A percentile compares a stretch with the other conserved stretches of the same genome.
Conservation (phyloP, 2,888 invertebrate species). For the Tricholauxania praeusta region DNA sequence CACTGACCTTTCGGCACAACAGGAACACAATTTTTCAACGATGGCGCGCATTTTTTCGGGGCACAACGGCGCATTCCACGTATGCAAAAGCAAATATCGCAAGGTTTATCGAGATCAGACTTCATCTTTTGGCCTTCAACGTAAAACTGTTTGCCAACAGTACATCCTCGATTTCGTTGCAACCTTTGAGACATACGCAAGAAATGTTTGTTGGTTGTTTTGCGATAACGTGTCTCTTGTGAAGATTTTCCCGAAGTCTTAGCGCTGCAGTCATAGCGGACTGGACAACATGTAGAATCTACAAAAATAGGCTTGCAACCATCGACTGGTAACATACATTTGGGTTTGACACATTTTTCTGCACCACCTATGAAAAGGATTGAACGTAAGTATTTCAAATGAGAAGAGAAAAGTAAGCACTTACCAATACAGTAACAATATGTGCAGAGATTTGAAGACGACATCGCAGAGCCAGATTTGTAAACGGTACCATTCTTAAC, state of each 20-base stretch:
- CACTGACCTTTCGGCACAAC: slow-evolving; percentile 82
- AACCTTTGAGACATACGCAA: slow-evolving; percentile 62
- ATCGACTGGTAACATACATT: slow-evolving; percentile 80
- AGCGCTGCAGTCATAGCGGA: slow-evolving; percentile 78
- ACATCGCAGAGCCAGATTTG: slow-evolving; percentile 78
- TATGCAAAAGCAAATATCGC: slow-evolving; percentile 86
- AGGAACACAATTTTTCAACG: slow-evolving; percentile 81
- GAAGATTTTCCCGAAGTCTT: slow-evolving; percentile 64
- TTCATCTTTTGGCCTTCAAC: slow-evolving; percentile 79
- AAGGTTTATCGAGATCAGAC: slow-evolving; percentile 69
- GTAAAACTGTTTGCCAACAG: slow-evolving; percentile 73
- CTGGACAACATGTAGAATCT: slow-evolving; percentile 79
- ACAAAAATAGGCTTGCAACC: slow-evolving; percentile 70
- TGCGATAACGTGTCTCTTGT: slow-evolving; percentile 61
- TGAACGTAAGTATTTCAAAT: too few relatives aligned
- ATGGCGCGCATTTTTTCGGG: slow-evolving; percentile 80
- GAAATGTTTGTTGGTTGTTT: slow-evolving; percentile 64
- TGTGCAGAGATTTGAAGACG: slow-evolving; percentile 82
- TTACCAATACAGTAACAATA: slow-evolving; percentile 84
- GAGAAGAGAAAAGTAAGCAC: slow-evolving; percentile 25
- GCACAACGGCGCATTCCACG: slow-evolving; percentile 80
- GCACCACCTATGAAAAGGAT: slow-evolving; percentile 68
- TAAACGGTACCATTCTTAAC: slow-evolving; percentile 66
- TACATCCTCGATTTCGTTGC: slow-evolving; percentile 70
- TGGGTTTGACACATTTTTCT: slow-evolving; percentile 82